Conservation (phyloP, 2,797 vertebrate species). For the Sebastes cheni region DNA sequence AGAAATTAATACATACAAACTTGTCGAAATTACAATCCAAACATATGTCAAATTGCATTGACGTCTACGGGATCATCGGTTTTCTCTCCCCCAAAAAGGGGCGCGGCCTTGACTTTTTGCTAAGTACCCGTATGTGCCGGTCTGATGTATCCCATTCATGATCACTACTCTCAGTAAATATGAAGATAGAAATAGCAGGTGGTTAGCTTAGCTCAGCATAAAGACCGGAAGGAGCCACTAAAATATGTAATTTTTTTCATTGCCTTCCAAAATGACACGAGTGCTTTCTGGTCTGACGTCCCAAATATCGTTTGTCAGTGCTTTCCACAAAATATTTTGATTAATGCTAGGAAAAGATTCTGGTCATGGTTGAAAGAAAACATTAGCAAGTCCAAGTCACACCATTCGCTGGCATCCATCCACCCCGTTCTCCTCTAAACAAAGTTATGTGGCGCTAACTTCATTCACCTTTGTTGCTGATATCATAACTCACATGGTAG, state of each 20-base stretch:
- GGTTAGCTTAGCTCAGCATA: neutral
- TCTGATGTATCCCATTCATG: neutral
- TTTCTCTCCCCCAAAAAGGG: no score
- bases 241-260: no score
- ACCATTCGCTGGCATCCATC: neutral
- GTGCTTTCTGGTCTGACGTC: no score
- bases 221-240: neutral
- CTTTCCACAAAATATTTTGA: neutral
- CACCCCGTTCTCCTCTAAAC: neutral
- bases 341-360: neutral
- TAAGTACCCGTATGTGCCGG: no score
- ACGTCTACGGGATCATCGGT: accelerated
- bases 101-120: no score
- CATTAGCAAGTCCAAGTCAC: neutral
- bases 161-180: neutral
- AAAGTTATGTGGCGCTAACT: neutral
- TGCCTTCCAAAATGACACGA: no score
- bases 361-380: no score
- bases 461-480: neutral
- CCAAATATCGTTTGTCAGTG: neutral
- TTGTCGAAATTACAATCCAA: no score
- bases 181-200: neutral
- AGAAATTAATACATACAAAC: accelerated
- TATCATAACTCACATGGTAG: neutral
- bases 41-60: no score